A percentile compares a stretch with the other conserved stretches of the same genome.
These are phyloP conservation scores for Anas georgica DNA, from an alignment of 2,797 vertebrate species.

Conservation along the genomic window DNA sequence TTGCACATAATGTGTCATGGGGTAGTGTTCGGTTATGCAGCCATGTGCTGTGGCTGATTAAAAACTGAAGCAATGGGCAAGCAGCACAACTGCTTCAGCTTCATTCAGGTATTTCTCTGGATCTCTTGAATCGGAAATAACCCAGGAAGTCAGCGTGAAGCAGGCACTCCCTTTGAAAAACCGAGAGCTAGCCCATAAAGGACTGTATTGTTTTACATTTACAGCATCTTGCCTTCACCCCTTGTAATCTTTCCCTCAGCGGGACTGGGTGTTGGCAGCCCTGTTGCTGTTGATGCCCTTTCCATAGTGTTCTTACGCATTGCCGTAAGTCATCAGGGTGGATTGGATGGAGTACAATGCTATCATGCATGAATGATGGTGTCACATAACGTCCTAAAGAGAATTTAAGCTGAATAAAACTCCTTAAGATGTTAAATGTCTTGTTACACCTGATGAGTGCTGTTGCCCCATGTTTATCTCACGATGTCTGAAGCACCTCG, in stretches of 20 bases:
- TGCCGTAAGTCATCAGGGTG: neutral
- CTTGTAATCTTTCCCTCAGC: neutral
- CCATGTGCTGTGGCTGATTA: neutral
- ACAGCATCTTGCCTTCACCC: neutral
- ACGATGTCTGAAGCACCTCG: neutral
- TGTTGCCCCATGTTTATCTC: neutral
- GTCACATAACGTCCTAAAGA: neutral
- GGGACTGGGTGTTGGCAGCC: neutral
- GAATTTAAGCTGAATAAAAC: neutral
- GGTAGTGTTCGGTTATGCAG: neutral
- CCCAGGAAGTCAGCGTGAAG: neutral
- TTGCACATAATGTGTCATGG: neutral
- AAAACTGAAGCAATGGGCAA: neutral
- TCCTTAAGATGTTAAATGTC: neutral
- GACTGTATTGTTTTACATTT: neutral
- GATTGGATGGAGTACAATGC: neutral
- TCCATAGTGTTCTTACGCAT: neutral
- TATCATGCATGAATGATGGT: rapidly evolving
- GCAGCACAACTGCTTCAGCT: neutral
- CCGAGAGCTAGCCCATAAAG: neutral
- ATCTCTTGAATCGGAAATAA: neutral
- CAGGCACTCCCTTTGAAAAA: neutral
- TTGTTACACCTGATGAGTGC: neutral
- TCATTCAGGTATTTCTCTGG: neutral
- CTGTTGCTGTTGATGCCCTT: neutral